Base-by-base conservation (phyloP, 2,797 vertebrate species). In the Leuciscus waleckii region DNA sequence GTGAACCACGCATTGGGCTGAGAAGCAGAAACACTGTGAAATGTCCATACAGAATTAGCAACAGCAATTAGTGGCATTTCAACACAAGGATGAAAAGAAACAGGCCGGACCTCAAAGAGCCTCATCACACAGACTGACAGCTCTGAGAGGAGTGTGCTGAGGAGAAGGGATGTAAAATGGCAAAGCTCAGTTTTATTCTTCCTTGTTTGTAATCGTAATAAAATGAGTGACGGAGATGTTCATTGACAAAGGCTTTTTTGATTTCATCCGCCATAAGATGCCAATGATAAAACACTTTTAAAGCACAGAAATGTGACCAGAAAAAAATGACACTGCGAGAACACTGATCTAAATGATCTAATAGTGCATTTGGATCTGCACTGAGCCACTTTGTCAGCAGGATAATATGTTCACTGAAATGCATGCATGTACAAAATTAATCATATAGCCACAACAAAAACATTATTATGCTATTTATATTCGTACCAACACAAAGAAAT, bases 41-140 rank as follows among this genome's bases (percentile, higher is more conserved):
- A 89, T 90, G 87, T 90, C 90, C 86, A 88, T 89, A 89, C 89
- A 91, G 89, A 91, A 90, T 92, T 91, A 92, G 90, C 87, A 86
- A 83, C 89, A 87, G 90, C 88, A 92, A 90, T 91, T 90, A 92
- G 87, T 89, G 81, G 81, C 89, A 89, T 88, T 87, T 89, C 84
- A 90, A 85, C 91, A 89, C 69, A 81, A 86, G 84, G 85, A 88
- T 80, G 84, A 86, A 85, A 74, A 82, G 84, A 90, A 87, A 86
- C 73, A 84, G 86, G 77, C 82, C 82, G 89, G 87, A 89, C 87
- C 85, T 88, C 79, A 87, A 86, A 87, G 78, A 79, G 81, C 75
- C 79, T 63, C 76, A 81, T 79, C 85, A 49, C 51, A 17, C 56
- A 83, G 77, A 84, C 85, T 82, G 78, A 87, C 87, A 86, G 74